phyloP scores from a whole-genome alignment of 1,140 invertebrate species.

The Diabrotica undecimpunctata region DNA sequence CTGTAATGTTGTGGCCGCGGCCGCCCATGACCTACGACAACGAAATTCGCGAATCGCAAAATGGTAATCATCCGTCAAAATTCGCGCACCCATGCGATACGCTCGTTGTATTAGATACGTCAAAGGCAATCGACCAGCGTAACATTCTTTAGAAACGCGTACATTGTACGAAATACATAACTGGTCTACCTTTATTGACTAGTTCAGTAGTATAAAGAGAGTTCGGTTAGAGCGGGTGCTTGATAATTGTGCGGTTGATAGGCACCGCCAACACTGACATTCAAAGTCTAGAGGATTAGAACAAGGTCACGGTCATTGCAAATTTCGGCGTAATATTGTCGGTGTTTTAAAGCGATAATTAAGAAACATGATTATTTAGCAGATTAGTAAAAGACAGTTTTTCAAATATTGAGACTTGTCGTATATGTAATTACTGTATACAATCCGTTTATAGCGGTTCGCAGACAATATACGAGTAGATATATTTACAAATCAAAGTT shows the following conservation, averaged over 20 bases:
- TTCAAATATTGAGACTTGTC: too few species aligned
- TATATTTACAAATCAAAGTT: too few species aligned
- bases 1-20: too few species aligned
- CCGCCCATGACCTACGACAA: conserved; percentile 34
- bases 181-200: background rate
- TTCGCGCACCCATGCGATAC: background rate
- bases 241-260: background rate
- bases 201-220: background rate
- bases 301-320: background rate
- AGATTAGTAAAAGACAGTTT: too few species aligned
- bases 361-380: too few species aligned
- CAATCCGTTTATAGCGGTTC: too few species aligned
- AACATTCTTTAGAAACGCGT: too few species aligned
- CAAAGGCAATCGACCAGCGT: too few species aligned
- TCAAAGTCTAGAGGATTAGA: background rate
- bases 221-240: background rate
- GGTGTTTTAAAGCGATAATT: background rate
- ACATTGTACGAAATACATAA: too few species aligned
- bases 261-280: background rate
- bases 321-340: background rate
- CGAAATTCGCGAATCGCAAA: conserved; percentile 30
- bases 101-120: too few species aligned
- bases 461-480: too few species aligned
- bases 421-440: too few species aligned
- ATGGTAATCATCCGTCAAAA: conserved; percentile 17